Percentiles rank a stretch among this genome's conserved stretches.
phyloP scores from a whole-genome alignment of 1,140 invertebrate species.

The Vollenhovia emeryi region DNA sequence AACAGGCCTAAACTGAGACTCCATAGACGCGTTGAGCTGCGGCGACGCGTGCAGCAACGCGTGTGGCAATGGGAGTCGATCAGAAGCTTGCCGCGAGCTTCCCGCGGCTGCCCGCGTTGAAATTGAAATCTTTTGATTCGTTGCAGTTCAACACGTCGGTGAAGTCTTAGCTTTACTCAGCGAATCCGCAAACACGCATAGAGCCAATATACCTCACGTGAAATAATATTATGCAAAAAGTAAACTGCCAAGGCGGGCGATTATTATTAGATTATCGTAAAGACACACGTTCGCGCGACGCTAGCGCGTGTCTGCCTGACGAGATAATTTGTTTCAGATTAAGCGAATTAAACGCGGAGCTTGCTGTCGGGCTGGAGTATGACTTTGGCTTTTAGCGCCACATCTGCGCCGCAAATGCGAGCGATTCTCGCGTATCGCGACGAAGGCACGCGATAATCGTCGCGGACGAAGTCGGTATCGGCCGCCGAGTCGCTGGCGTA shows the following conservation, averaged over 20 bases:
- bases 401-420: background rate
- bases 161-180: too few species aligned
- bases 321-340: background rate
- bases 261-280: conserved; percentile 5
- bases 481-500: background rate
- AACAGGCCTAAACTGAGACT: too few species aligned
- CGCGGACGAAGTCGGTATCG: conserved; percentile 1
- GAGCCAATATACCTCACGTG: background rate
- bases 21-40: too few species aligned
- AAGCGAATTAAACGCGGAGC: background rate
- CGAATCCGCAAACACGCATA: background rate
- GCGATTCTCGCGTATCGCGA: background rate
- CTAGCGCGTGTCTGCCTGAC: background rate
- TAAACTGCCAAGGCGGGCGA: background rate
- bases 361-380: background rate
- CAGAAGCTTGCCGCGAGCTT: too few species aligned
- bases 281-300: background rate
- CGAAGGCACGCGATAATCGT: background rate
- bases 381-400: background rate
- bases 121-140: too few species aligned
- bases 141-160: too few species aligned
- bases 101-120: too few species aligned
- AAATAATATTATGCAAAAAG: background rate
- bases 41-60: too few species aligned
- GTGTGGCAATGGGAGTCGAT: too few species aligned